Evolutionary conservation across 2,113 vertebrate genomes (phyloP), one percentile per base, ranked within the genome.

Genomic region (Notarius lentiginosus): DNA sequence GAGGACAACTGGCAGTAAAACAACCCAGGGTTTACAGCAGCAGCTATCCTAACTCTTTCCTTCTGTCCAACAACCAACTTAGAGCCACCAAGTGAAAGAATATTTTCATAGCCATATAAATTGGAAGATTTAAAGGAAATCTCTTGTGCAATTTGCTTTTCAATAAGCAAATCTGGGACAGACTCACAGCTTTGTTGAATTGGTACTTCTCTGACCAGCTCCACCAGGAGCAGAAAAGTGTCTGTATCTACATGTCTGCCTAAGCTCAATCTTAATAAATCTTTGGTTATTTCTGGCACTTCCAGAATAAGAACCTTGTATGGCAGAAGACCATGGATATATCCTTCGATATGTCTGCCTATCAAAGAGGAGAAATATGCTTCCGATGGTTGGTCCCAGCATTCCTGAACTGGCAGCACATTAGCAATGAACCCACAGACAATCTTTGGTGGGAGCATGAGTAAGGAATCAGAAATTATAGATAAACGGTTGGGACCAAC

Each of bases 391-490:
- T 93, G 90, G 84, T 90, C 27, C 95, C 95, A 96, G 89, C 87
- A 95, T 85, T 95, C 91, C 60, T 92, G 92, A 89, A 94, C 30
- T 66, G 97, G 95, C 81, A 99, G 91, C 79, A 99, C 92, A 88
- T 95, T 97, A 83, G 97, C 94, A 92, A 99, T 96, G 93, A 98
- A 91, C 1, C 97, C 98, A 87, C 92, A 95, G 66, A 96, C 87
- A 11, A 96, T 93, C 86, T 96, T 96, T 5, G 97, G 96, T 75
- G 97, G 97, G 30, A 99, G 93, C 20, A 93, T 94, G 90, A 98
- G 96, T 20, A 98, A 87, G 30, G 96, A 93, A 51, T 92, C 92
- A 83, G 92, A 93, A 84, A 96, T 96, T 87, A 94, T 93, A 61
- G 96, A 95, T 91, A 98, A 76, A 58, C 87, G 93, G 1, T 58